Base-by-base conservation (phyloP, 1,140 invertebrate genomes). In the Lepidurus arcticus region DNA sequence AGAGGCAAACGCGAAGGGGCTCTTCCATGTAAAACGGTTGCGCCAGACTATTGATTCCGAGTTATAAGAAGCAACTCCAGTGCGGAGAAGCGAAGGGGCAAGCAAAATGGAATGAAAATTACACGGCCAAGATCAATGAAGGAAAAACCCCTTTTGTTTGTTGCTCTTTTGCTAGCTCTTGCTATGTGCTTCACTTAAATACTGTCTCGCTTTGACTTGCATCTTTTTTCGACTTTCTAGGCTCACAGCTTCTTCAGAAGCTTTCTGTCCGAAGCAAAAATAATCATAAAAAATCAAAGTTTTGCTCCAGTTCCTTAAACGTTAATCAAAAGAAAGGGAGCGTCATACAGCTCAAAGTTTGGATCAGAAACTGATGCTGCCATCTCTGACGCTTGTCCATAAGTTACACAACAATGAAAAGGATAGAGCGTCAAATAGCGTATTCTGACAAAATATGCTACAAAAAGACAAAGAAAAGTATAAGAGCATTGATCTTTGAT, bases 81-180 rank as follows among this genome's bases (percentile, higher is more conserved):
- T 65, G 53, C 53, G n/a, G 53, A 21, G 53, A 65, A 65, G 53
- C 53, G 13, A 65, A 65, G 53, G 53, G 53, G 53, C 53, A 9
- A 65, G 53, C 53, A 65, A 65, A 65, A 65, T 65, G 53, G 53
- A 65, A 65, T 65, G 53, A 65, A 65, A 65, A 65, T 65, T 65
- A 65, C 53, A 65, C 53, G 53, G 53, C 53, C 53, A 65, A 65
- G 53, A 65, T 65, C 53, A 65, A 65, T 65, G 53, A 65, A 65
- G 53, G 53, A 65, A 21, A 65, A 16, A 4, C 53, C 53, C 21
- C 21, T 21, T 65, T 21, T 11, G 53, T 21, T 65, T 65, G 53
- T 34, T 65, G 53, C 53, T 65, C 53, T 65, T 1, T 34, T 4
- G 34, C 16, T 21, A 13, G 53, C 45, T 47, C 10, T 21, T 65